A percentile compares a stretch with the other conserved stretches of the same genome.
phyloP scores from a whole-genome alignment of 2,888 invertebrate genomes.

The Apamea anceps region DNA sequence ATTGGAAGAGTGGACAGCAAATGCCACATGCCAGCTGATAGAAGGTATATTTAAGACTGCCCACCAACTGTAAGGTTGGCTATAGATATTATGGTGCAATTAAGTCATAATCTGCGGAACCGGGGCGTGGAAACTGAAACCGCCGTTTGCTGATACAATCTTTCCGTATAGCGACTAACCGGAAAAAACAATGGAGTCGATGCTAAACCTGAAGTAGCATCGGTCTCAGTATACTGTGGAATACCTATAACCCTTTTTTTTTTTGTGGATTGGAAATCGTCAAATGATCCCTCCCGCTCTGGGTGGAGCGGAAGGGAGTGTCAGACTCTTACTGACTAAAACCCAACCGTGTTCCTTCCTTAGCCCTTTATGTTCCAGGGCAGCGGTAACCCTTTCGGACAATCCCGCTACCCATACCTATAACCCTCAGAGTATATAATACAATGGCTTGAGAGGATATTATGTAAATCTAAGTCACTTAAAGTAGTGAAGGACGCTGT shows the following conservation, averaged over 20 bases:
- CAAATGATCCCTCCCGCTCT: too few species aligned
- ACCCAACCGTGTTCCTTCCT: too few species aligned
- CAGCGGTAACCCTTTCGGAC: too few species aligned
- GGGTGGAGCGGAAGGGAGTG: too few species aligned
- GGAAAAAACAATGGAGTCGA: neutral
- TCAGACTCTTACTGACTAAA: too few species aligned
- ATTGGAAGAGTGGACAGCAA: neutral
- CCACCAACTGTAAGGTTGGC: neutral
- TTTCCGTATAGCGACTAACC: neutral
- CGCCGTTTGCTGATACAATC: neutral
- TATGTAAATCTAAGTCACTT: neutral
- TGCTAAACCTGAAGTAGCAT: neutral
- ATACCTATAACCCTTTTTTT: too few species aligned
- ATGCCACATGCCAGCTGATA: neutral
- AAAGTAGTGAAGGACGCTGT: neutral
- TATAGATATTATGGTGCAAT: neutral
- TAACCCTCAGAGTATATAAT: too few species aligned
- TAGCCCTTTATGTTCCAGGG: too few species aligned
- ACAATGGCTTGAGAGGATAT: neutral
- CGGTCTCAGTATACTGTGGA: neutral
- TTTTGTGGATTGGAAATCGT: too few species aligned
- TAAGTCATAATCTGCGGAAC: neutral
- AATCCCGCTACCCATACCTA: too few species aligned
- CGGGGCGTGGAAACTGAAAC: neutral
- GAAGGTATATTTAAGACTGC: neutral